Percentiles rank a stretch among this genome's conserved stretches.
phyloP scores from a whole-genome alignment of 2,797 vertebrate species.

The Pangasius mekongensis region DNA sequence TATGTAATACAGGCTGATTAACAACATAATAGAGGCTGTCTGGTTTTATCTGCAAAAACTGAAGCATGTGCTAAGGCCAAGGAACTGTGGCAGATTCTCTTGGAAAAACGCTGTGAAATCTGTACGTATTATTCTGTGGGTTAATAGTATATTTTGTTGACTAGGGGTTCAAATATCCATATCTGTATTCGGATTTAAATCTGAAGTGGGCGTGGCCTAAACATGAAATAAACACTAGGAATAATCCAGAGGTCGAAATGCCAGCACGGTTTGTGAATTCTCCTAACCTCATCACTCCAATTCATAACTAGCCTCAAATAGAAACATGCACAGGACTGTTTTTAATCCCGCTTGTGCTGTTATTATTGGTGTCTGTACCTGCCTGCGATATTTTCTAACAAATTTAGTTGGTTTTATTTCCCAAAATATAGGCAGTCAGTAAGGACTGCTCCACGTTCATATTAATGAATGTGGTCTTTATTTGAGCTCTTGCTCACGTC shows the following conservation, averaged over 20 bases:
- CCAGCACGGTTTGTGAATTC: not conserved
- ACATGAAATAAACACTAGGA: not conserved
- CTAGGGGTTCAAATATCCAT: not conserved
- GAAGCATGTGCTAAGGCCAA: not conserved
- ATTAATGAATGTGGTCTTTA: not conserved
- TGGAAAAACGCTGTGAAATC: not conserved
- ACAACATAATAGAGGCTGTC: not conserved
- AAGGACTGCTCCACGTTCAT: not conserved
- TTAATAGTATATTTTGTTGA: not conserved
- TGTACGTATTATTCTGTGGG: not conserved
- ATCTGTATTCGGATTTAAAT: not conserved
- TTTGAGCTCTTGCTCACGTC: not conserved
- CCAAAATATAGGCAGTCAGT: not conserved
- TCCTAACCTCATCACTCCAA: not conserved
- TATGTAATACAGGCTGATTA: not conserved
- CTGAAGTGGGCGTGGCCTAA: not conserved
- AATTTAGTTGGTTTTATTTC: not conserved
- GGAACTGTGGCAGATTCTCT: not conserved
- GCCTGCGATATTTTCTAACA: not conserved
- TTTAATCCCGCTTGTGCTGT: not conserved
- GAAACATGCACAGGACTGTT: not conserved
- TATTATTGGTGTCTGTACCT: not conserved
- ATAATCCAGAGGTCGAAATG: not conserved
- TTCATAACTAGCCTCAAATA: not conserved
- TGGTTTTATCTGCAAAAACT: not conserved